Percentiles rank a stretch among this genome's conserved stretches.
Evolutionary conservation across 2,113 vertebrate genomes (phyloP).

Genomic region (Thinocorus orbignyianus): DNA sequence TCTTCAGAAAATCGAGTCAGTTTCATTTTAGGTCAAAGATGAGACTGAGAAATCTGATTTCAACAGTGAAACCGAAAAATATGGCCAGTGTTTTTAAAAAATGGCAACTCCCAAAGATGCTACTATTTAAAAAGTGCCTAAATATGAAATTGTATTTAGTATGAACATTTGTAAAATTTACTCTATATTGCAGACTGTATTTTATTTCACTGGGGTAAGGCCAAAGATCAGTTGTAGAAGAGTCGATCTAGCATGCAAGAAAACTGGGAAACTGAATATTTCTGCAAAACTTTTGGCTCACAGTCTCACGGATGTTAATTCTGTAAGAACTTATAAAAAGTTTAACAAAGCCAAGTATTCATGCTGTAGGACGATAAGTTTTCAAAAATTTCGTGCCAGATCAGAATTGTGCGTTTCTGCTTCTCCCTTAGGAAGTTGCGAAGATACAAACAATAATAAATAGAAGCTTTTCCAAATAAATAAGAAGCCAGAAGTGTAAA

Average conservation of each 20-base stretch:
- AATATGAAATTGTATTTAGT: neutral
- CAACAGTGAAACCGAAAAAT: neutral
- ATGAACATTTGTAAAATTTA: neutral
- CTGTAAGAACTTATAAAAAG: slow-evolving; percentile 88
- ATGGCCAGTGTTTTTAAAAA: neutral
- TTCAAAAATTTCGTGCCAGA: neutral
- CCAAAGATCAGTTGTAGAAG: slow-evolving; percentile 85
- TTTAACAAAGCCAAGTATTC: slow-evolving; percentile 79
- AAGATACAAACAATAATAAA: neutral
- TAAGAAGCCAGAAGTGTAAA: neutral
- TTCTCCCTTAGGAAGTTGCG: neutral
- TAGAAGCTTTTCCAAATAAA: neutral
- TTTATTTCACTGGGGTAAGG: slow-evolving; percentile 87
- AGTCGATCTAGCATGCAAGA: slow-evolving; percentile 79
- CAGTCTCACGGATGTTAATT: slow-evolving; percentile 84
- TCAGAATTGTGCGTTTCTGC: neutral
- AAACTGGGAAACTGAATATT: slow-evolving; percentile 83
- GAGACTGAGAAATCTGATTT: neutral
- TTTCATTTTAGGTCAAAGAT: neutral
- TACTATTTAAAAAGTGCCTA: neutral
- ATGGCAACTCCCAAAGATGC: neutral
- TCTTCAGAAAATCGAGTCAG: neutral
- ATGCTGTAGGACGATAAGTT: neutral
- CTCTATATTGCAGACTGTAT: slow-evolving; percentile 72
- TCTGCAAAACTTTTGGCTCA: slow-evolving; percentile 85